Conservation (phyloP, 1,140 invertebrate genomes). For the Tribolium madens region DNA sequence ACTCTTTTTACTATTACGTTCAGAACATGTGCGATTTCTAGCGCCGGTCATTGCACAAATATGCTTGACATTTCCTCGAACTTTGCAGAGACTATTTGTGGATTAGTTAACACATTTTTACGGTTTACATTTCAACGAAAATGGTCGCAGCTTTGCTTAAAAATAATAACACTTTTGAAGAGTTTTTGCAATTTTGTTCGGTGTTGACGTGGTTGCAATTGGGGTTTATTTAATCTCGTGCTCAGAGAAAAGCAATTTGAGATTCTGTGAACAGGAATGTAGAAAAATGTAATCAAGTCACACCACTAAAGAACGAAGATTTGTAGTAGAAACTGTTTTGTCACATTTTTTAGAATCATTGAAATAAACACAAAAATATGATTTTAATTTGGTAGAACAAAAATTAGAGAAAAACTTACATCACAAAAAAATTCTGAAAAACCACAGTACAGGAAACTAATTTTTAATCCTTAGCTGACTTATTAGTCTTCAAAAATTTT, state of each 20-base stretch:
- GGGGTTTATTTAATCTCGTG: not conserved
- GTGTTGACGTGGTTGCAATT: not conserved
- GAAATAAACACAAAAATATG: no score
- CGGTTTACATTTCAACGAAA: not conserved
- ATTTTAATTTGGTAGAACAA: no score
- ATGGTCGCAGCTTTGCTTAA: not conserved
- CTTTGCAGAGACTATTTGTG: slow-evolving; percentile 11
- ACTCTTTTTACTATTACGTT: not conserved
- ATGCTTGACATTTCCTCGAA: slow-evolving; percentile 16
- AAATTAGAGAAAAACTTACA: no score
- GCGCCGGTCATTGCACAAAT: slow-evolving; percentile 8
- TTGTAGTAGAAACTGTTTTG: no score
- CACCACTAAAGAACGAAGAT: no score
- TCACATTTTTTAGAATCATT: no score
- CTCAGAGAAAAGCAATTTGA: not conserved
- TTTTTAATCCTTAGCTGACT: no score
- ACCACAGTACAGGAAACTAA: no score
- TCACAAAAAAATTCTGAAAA: no score
- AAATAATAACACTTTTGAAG: not conserved
- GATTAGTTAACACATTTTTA: not conserved
- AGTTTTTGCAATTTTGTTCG: not conserved
- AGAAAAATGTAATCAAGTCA: not conserved
- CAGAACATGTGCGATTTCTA: not conserved
- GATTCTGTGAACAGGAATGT: not conserved
- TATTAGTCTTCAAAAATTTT: no score